These are phyloP conservation scores for Elaphurus davidianus DNA, from an alignment of 2,113 vertebrate genomes.

Conservation along the genomic window DNA sequence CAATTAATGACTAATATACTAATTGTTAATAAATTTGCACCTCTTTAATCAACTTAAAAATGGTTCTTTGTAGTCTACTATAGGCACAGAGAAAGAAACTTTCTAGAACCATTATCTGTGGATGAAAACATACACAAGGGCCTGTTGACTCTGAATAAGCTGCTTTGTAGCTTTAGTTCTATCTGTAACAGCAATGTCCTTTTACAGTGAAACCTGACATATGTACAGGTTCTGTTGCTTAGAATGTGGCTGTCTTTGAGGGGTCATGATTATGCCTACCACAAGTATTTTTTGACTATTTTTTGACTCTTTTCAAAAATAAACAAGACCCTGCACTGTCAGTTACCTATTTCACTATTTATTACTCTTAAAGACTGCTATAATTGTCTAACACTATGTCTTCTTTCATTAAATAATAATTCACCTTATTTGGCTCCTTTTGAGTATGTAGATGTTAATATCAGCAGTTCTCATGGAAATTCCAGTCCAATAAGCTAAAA, in stretches of 20 bases:
- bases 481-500: neutral
- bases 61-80: neutral
- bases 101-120: neutral
- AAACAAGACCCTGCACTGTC: neutral
- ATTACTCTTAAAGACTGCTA: neutral
- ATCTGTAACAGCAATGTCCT: neutral
- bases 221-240: neutral
- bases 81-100: neutral
- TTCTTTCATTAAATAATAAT: neutral
- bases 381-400: neutral
- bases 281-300: neutral
- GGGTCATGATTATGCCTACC: neutral
- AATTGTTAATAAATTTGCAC: neutral
- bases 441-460: neutral
- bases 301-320: neutral
- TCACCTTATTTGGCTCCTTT: neutral
- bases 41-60: neutral
- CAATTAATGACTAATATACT: neutral
- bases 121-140: neutral
- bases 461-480: neutral
- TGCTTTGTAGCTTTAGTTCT: neutral
- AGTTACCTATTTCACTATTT: neutral
- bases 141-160: neutral
- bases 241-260: neutral
- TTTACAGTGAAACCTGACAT: neutral